Percentiles rank a stretch among this genome's conserved stretches.
These are phyloP conservation scores for Aphelenchoides bicaudatus DNA, from an alignment of 2,888 invertebrate species.

Conservation along the genomic window DNA sequence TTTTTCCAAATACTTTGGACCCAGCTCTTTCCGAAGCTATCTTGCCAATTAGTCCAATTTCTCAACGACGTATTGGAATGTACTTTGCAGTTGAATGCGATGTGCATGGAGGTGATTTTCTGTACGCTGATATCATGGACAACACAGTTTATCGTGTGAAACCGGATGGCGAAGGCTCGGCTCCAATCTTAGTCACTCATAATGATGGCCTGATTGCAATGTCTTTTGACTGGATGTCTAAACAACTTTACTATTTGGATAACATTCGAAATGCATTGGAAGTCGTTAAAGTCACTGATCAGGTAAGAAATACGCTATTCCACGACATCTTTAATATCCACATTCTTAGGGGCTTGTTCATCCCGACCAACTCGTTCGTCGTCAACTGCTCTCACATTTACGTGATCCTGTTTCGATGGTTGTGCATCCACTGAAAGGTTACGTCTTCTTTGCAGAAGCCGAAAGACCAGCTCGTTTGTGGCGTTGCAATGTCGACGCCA, in stretches of 20 bases:
- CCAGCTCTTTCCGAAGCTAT: slow-evolving; percentile 87
- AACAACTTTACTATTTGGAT: slow-evolving; percentile 90
- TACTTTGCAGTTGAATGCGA: slow-evolving; percentile 77
- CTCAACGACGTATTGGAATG: slow-evolving; percentile 87
- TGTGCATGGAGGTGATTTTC: slow-evolving; percentile 73
- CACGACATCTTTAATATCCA: too few relatives aligned
- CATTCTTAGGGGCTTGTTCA: slow-evolving; percentile 43
- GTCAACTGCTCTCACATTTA: slow-evolving; percentile 67
- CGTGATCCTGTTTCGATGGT: slow-evolving; percentile 92
- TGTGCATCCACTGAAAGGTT: slow-evolving; percentile 78
- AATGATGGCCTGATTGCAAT: slow-evolving; percentile 94
- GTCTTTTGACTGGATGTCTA: slow-evolving; percentile 90
- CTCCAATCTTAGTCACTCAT: slow-evolving; percentile 79
- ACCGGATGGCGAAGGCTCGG: slow-evolving; percentile 56
- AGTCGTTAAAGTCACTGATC: slow-evolving; percentile 81
- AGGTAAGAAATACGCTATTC: too few relatives aligned
- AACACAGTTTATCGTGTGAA: slow-evolving; percentile 64
- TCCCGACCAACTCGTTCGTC: slow-evolving; percentile 55
- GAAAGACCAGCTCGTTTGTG: slow-evolving; percentile 85
- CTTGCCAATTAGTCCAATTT: slow-evolving; percentile 77
- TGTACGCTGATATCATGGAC: slow-evolving; percentile 87
- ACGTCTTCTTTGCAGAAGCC: slow-evolving; percentile 91
- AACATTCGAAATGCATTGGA: slow-evolving; percentile 88
- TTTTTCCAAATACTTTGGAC: slow-evolving; percentile 72
- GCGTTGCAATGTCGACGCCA: slow-evolving; percentile 83